Conservation (phyloP, 2,113 vertebrate species). For the Nothobranchius furzeri region DNA sequence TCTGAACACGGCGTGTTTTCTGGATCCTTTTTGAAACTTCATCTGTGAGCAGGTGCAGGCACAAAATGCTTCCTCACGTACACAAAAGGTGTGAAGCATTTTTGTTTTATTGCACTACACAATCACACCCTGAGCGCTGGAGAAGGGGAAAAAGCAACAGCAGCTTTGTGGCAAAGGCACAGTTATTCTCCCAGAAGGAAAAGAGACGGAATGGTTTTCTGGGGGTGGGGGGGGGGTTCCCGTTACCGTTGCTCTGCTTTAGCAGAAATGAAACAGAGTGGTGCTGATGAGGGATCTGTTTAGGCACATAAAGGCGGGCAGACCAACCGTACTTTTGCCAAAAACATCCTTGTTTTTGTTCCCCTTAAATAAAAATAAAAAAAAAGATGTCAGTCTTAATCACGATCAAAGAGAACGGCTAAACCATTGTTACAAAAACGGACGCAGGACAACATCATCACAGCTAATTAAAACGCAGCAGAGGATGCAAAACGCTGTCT, state of each 20-base stretch:
- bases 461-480: constrained; percentile 5
- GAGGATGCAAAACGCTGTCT: constrained; percentile 25
- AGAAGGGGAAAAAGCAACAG: constrained; percentile 59
- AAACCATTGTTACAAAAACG: constrained; percentile 64
- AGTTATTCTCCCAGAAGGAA: constrained; percentile 44
- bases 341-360: constrained; percentile 60
- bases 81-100: constrained; percentile 41
- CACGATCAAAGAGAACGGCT: constrained; percentile 33
- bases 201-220: constrained; percentile 15
- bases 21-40: constrained; percentile 8
- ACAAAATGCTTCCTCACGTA: constrained; percentile 7
- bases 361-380: constrained; percentile 28
- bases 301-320: constrained; percentile 44
- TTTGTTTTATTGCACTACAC: constrained; percentile 71
- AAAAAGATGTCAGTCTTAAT: constrained; percentile 54
- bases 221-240: too few species aligned
- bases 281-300: constrained; percentile 27
- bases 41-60: constrained; percentile 29
- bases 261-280: constrained; percentile 41
- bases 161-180: constrained; percentile 72
- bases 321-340: constrained; percentile 72
- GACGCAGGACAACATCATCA: constrained; percentile 5
- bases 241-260: constrained; percentile 61
- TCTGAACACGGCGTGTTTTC: constrained; percentile 18
- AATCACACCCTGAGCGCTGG: constrained; percentile 57